Conservation (phyloP, 2,888 invertebrate genomes). For the Smittia sp. region DNA sequence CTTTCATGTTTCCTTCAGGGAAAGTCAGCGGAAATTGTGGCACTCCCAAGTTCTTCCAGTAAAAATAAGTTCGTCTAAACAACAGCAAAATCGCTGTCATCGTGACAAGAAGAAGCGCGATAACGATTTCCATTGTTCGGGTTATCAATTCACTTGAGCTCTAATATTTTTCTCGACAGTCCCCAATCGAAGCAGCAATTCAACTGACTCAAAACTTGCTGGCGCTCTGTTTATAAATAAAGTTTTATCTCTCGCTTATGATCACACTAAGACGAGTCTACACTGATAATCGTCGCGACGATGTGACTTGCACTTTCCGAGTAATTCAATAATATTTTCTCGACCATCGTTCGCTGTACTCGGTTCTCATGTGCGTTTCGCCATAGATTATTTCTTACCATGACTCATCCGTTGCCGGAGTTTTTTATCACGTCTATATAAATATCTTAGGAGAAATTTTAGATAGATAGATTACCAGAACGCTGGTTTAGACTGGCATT, state of each 20-base stretch:
- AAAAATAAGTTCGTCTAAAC: not conserved
- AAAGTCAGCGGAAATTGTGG: not conserved
- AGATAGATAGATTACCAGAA: no score
- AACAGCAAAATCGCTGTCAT: not conserved
- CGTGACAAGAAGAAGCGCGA: not conserved
- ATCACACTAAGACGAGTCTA: not conserved
- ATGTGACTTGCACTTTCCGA: not conserved
- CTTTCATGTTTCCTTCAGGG: slow-evolving; percentile 26
- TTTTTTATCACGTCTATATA: no score
- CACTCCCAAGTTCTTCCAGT: slow-evolving; percentile 15
- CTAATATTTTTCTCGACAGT: not conserved
- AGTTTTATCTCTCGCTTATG: not conserved
- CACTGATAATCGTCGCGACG: not conserved
- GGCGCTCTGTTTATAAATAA: not conserved
- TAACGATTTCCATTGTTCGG: not conserved
- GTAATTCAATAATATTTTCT: no score
- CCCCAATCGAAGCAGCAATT: not conserved
- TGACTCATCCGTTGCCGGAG: no score
- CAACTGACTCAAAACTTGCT: not conserved
- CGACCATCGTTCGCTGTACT: no score
- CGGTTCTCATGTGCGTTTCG: no score
- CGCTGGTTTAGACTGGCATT: no score
- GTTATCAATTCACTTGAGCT: not conserved
- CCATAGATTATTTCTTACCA: no score
- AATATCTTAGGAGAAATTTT: no score